Conservation (phyloP, 2,888 invertebrate species). For the Sylvicola cinctus region DNA sequence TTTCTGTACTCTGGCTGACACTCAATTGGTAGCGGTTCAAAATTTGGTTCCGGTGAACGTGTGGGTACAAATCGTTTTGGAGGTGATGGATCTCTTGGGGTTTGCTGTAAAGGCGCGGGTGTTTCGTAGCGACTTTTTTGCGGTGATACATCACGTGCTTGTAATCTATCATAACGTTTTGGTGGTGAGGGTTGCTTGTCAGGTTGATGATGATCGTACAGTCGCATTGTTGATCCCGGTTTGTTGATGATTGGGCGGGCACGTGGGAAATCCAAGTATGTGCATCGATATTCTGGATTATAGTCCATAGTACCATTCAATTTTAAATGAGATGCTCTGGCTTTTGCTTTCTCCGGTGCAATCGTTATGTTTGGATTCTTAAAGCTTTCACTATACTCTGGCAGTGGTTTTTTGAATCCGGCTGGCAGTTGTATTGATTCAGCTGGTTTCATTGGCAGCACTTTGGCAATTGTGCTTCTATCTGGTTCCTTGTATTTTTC, state of each 20-base stretch:
- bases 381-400: conserved; percentile 24
- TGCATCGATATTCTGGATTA: conserved; percentile 19
- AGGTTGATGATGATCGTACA: conserved; percentile 18
- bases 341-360: conserved; percentile 23
- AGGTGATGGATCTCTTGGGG: conserved; percentile 8
- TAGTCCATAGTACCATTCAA: conserved; percentile 24
- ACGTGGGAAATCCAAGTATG: conserved; percentile 21
- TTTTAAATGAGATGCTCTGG: conserved; percentile 19
- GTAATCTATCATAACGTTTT: no score
- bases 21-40: conserved; percentile 12
- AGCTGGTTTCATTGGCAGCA: conserved; percentile 14
- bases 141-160: no score
- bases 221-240: conserved; percentile 19
- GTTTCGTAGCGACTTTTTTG: conserved; percentile 5
- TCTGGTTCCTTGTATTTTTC: conserved; percentile 19
- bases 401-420: conserved; percentile 19
- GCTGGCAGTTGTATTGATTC: conserved; percentile 19
- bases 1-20: conserved; percentile 22
- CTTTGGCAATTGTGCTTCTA: conserved; percentile 13
- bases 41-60: conserved; percentile 3
- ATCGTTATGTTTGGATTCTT: conserved; percentile 21
- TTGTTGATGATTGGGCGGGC: conserved; percentile 20
- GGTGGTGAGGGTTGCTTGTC: conserved; percentile 2
- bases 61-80: conserved; percentile 8
- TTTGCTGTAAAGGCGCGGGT: conserved; percentile 2